Evolutionary conservation across 2,888 invertebrate species (phyloP).

Genomic region (Timema cristinae): DNA sequence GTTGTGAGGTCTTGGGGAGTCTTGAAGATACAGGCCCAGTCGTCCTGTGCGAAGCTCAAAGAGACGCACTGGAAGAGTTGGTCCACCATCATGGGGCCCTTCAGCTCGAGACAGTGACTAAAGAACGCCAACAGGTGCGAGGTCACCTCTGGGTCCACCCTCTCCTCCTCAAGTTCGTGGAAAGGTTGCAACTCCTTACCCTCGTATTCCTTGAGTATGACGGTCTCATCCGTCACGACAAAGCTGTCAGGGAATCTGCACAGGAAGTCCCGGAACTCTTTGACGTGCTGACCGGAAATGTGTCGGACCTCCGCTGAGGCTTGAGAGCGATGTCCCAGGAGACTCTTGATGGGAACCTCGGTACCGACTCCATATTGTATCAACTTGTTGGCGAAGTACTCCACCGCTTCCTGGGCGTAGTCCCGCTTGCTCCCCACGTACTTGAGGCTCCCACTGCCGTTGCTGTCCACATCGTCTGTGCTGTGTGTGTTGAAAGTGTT

Average conservation of each 20-base stretch:
- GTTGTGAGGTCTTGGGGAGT: slow-evolving; percentile 85
- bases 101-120: slow-evolving; percentile 74
- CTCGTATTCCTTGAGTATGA: slow-evolving; percentile 68
- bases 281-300: slow-evolving; percentile 90
- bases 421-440: slow-evolving; percentile 64
- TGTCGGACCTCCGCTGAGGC: slow-evolving; percentile 96
- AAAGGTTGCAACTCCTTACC: slow-evolving; percentile 63
- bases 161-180: slow-evolving; percentile 68
- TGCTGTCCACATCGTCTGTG: slow-evolving; percentile 54
- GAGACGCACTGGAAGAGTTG: slow-evolving; percentile 75
- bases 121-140: slow-evolving; percentile 78
- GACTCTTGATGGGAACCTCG: slow-evolving; percentile 94
- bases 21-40: slow-evolving; percentile 84
- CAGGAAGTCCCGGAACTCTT: slow-evolving; percentile 90
- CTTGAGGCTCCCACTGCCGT: slow-evolving; percentile 41
- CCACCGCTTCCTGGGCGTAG: slow-evolving; percentile 94
- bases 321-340: slow-evolving; percentile 93
- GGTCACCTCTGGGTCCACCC: slow-evolving; percentile 79
- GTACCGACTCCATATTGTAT: slow-evolving; percentile 92
- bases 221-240: slow-evolving; percentile 79
- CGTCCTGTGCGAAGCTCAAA: slow-evolving; percentile 69
- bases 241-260: slow-evolving; percentile 80
- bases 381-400: slow-evolving; percentile 94
- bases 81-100: slow-evolving; percentile 77
- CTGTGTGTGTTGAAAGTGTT: slow-evolving; percentile 70